Conservation (phyloP, 2,888 invertebrate genomes). For the Drosophila longiperda region DNA sequence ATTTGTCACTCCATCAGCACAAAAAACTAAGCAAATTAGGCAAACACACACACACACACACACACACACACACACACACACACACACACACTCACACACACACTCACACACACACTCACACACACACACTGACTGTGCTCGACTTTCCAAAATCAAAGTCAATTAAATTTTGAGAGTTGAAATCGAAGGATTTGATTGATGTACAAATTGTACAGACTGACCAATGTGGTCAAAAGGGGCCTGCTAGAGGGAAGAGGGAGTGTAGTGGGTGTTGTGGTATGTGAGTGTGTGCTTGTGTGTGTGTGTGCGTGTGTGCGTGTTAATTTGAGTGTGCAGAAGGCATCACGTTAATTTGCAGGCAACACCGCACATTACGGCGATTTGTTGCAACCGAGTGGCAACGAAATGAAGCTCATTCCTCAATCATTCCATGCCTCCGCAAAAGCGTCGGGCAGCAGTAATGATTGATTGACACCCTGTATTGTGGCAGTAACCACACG, state of each 20-base stretch:
- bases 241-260: background rate
- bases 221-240: slow-evolving; percentile 14
- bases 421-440: background rate
- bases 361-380: slow-evolving; percentile 57
- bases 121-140: background rate
- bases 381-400: slow-evolving; percentile 41
- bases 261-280: too few relatives aligned
- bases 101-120: background rate
- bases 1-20: slow-evolving; percentile 65
- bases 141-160: slow-evolving; percentile 66
- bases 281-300: background rate
- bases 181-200: slow-evolving; percentile 62
- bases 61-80: slow-evolving; percentile 1
- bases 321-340: slow-evolving; percentile 16
- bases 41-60: slow-evolving; percentile 17
- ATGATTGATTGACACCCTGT: slow-evolving; percentile 67
- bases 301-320: slow-evolving; percentile 4
- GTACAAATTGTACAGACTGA: slow-evolving; percentile 55
- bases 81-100: background rate
- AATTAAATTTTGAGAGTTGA: slow-evolving; percentile 68
- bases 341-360: slow-evolving; percentile 50
- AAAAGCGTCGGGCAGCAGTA: slow-evolving; percentile 7
- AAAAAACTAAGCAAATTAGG: slow-evolving; percentile 61
- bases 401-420: slow-evolving; percentile 39
- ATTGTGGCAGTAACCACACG: slow-evolving; percentile 43